phyloP scores from a whole-genome alignment of 2,113 vertebrate species.

The Aleadryas rufinucha region DNA sequence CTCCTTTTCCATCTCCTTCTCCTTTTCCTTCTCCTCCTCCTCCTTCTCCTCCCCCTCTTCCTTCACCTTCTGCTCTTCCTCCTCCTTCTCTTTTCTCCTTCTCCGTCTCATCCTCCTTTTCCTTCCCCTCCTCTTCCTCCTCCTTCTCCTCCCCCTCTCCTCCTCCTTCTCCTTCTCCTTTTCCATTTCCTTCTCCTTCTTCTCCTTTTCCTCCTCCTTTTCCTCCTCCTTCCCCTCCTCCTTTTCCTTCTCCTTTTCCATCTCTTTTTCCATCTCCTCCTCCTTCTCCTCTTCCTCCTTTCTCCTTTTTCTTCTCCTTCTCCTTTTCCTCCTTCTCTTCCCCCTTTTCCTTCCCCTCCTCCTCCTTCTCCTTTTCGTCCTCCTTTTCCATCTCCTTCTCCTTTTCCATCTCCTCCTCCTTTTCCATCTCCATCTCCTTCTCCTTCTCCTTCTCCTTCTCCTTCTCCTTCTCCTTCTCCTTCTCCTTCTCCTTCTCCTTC shows the following conservation, averaged over 20 bases:
- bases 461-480: neutral
- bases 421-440: neutral
- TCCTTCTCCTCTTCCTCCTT: neutral
- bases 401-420: too few relatives aligned
- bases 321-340: fast-evolving
- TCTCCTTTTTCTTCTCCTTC: fast-evolving
- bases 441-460: neutral
- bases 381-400: too few relatives aligned
- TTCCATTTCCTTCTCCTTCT: neutral
- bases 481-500: fast-evolving
- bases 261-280: too few relatives aligned
- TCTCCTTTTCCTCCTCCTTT: fast-evolving
- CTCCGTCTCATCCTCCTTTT: neutral
- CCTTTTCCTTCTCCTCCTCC: fast-evolving
- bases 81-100: neutral
- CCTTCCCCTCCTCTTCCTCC: too few relatives aligned
- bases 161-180: neutral
- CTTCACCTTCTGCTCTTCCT: neutral
- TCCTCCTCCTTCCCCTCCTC: too few relatives aligned
- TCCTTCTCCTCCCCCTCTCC: too few relatives aligned
- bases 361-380: neutral
- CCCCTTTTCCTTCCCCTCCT: neutral
- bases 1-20: neutral
- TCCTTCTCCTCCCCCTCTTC: too few relatives aligned
- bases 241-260: neutral